Base-by-base conservation (phyloP, 2,888 invertebrate genomes). In the Yponomeuta cagnagella region DNA sequence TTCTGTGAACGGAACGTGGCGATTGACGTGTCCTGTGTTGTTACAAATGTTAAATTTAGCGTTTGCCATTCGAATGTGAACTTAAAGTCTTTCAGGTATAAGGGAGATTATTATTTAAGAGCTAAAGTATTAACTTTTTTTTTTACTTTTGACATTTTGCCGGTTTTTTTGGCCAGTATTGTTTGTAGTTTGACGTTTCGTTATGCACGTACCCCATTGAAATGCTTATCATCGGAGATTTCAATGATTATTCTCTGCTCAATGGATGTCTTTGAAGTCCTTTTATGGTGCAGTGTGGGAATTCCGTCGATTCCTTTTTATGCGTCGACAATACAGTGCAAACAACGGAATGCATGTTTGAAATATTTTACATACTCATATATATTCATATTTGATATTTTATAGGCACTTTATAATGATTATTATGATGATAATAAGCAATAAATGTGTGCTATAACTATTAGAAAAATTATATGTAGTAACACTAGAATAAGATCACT, bases 1-100 rank as follows among this genome's bases (percentile, higher is more conserved):
- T 69, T 31, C 69, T 33, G 15, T 12, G 37, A 69, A 69, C 58
- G 58, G 31, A 52, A 33, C 52, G 30, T 10, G 2, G n/a, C 69
- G 69, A 69, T 69, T 69, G 69, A 69, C 69, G 30, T 69, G 15
- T 69, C 69, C 69, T 48, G 69, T 52, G 30, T 58, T 43, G 58
- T 37, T 48, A 69, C 52, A 69, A 69, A 10, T 58, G 15, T 9
- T 12, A 15, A 12, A 58, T 15, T 58, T 15, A 8, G 30, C 15
- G 58, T 1, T 31, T 5, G 31, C 10, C n/a, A 69, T 10, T 37
- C 68, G 10, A 33, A 58, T 30, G 12, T 52, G 15, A 69, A 31
- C 33, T 52, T 58, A 23, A 68, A 52, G 30, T 31, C 69, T 12
- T 10, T 2, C 15, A 58, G 33, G 10, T 10, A 33, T 33, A 69